These are phyloP conservation scores for Halcyon malimbica DNA, from an alignment of 2,113 vertebrate genomes.

Conservation along the genomic window DNA sequence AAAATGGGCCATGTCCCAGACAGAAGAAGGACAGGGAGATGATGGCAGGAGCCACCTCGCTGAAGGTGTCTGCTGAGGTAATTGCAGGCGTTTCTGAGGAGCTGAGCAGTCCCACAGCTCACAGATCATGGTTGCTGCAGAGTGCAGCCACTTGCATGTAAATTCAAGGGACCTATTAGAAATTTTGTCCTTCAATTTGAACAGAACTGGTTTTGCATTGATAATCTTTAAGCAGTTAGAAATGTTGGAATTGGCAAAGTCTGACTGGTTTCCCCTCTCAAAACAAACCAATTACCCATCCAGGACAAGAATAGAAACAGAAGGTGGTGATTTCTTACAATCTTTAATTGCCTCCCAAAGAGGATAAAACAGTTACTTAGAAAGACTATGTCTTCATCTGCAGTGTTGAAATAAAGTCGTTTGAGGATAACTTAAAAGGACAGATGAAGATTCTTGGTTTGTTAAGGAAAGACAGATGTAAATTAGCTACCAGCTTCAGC, in stretches of 20 bases:
- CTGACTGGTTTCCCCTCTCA: background rate
- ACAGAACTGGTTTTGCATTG: background rate
- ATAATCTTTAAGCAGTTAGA: background rate
- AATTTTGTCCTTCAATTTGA: background rate
- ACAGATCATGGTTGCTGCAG: background rate
- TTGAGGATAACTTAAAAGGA: conserved; percentile 68
- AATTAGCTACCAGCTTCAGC: conserved; percentile 49
- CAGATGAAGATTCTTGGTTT: conserved; percentile 53
- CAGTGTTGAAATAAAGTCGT: conserved; percentile 51
- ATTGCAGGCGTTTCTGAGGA: fast-evolving
- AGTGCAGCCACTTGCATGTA: background rate
- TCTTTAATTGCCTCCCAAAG: conserved; percentile 70
- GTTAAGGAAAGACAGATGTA: conserved; percentile 37
- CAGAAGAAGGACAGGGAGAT: background rate
- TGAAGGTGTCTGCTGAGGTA: background rate
- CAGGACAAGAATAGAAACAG: conserved; percentile 54
- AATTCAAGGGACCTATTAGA: background rate
- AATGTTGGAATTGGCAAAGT: background rate
- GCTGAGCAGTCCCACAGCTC: fast-evolving
- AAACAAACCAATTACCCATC: conserved; percentile 49
- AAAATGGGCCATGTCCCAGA: fast-evolving
- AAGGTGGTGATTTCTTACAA: conserved; percentile 54
- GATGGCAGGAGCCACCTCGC: fast-evolving
- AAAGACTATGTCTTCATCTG: conserved; percentile 32
- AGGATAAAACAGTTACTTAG: conserved; percentile 54